A percentile compares a stretch with the other conserved stretches of the same genome.
Conservation (phyloP, 1,140 invertebrate genomes). For the Maconellicoccus hirsutus region DNA sequence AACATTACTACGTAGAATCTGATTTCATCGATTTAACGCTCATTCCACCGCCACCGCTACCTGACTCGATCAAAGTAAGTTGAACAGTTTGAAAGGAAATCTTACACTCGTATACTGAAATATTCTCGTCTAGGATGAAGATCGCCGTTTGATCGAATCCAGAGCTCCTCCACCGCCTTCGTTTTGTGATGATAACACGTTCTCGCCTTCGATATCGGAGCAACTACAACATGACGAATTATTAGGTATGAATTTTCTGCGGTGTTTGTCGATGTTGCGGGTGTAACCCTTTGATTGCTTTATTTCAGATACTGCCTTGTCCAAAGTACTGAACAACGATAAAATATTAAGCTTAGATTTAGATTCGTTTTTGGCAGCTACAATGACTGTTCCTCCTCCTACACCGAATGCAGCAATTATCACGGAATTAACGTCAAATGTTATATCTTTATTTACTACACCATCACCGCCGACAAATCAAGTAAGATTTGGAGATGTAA, state of each 20-base stretch:
- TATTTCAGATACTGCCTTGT: conserved; percentile 27
- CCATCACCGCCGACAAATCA: conserved; percentile 54
- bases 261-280: too few species aligned
- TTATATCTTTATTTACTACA: conserved; percentile 67
- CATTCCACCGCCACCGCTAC: conserved; percentile 67
- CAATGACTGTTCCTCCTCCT: conserved; percentile 64
- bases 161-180: conserved; percentile 4
- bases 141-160: not conserved
- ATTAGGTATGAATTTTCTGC: not conserved
- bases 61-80: not conserved
- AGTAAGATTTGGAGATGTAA: not conserved
- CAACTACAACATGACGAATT: not conserved
- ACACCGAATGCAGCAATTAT: conserved; percentile 51
- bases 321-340: conserved; percentile 32
- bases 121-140: not conserved
- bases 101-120: too few species aligned
- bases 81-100: not conserved
- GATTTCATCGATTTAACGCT: conserved; percentile 84
- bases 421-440: conserved; percentile 58
- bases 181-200: not conserved
- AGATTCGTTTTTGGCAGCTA: conserved; percentile 66
- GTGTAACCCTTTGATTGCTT: not conserved
- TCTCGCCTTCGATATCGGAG: not conserved
- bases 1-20: conserved; percentile 57
- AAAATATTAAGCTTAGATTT: conserved; percentile 40